A percentile compares a stretch with the other conserved stretches of the same genome.
Evolutionary conservation across 2,113 vertebrate species (phyloP).

Genomic region (Nesoenas mayeri): DNA sequence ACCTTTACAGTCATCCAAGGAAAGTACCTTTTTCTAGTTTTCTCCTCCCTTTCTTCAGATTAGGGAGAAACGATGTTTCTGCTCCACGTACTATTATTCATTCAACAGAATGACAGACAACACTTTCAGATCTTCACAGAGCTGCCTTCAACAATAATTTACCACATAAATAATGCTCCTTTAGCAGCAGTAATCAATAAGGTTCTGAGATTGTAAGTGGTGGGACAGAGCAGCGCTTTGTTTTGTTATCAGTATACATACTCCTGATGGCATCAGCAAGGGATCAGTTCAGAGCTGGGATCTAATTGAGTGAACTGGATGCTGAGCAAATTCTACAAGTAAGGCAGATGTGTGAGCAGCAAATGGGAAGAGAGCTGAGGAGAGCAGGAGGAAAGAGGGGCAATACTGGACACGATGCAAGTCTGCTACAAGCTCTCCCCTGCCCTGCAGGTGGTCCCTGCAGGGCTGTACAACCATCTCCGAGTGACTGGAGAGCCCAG

Average conservation of each 20-base stretch:
- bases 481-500: background rate
- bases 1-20: background rate
- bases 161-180: background rate
- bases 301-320: background rate
- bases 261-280: background rate
- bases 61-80: fast-evolving
- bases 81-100: background rate
- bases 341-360: background rate
- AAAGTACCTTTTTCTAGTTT: background rate
- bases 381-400: background rate
- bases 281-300: fast-evolving
- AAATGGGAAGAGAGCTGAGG: background rate
- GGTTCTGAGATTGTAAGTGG: background rate
- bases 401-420: background rate
- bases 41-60: fast-evolving
- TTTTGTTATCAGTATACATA: background rate
- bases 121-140: background rate
- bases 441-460: background rate
- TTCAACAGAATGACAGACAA: background rate
- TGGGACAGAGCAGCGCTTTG: background rate
- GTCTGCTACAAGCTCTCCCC: background rate
- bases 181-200: background rate
- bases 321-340: background rate
- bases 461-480: background rate
- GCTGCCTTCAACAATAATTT: background rate